Percentiles rank a stretch among this genome's conserved stretches.
Conservation (phyloP, 2,888 invertebrate genomes). For the Synergus japonicus region DNA sequence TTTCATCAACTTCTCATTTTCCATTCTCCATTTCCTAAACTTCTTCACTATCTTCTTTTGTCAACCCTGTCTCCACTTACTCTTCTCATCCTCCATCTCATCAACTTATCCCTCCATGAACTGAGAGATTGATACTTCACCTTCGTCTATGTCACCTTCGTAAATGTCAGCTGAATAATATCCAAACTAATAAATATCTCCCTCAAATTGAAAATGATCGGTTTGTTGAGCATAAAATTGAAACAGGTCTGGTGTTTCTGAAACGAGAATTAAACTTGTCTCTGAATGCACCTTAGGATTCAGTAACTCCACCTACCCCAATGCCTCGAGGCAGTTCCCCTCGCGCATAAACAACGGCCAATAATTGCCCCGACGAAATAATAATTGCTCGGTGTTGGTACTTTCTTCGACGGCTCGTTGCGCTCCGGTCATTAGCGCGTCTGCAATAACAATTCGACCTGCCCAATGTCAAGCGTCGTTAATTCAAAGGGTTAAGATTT, state of each 20-base stretch:
- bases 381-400: constrained; percentile 54
- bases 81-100: too few species aligned
- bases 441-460: constrained; percentile 29
- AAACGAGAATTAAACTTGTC: neutral
- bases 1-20: too few species aligned
- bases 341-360: constrained; percentile 54
- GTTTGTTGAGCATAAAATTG: neutral
- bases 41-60: too few species aligned
- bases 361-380: constrained; percentile 56
- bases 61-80: too few species aligned
- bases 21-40: too few species aligned
- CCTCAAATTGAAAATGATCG: neutral
- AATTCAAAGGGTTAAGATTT: constrained; percentile 52
- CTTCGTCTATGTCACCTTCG: neutral
- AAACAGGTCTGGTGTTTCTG: neutral
- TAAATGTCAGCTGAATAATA: neutral
- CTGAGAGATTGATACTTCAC: neutral
- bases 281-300: neutral
- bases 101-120: too few species aligned
- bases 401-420: constrained; percentile 39
- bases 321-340: neutral
- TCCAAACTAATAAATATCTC: neutral
- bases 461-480: constrained; percentile 50
- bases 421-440: constrained; percentile 30
- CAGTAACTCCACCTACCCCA: neutral